These are phyloP conservation scores for Mythimna albipuncta DNA, from an alignment of 2,888 invertebrate genomes.

Conservation along the genomic window DNA sequence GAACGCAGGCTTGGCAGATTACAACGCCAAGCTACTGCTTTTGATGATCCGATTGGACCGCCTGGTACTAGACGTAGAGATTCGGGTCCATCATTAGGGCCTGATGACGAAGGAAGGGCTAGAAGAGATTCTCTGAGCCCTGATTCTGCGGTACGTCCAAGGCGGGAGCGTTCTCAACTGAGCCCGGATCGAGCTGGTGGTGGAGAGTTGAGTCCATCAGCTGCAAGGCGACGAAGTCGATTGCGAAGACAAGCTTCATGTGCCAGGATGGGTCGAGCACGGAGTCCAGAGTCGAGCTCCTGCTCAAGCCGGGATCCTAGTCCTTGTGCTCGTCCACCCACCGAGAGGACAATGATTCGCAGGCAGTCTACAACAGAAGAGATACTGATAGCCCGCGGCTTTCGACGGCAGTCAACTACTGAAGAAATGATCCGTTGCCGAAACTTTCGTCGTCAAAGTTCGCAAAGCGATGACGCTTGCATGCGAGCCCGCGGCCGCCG, in stretches of 20 bases:
- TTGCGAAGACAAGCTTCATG: constrained; percentile 95
- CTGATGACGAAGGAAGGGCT: constrained; percentile 95
- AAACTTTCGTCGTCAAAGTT: constrained; percentile 97
- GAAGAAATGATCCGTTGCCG: constrained; percentile 98
- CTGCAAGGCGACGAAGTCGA: constrained; percentile 92
- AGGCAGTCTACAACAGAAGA: constrained; percentile 98
- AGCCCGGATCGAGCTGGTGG: constrained; percentile 96
- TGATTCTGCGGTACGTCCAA: constrained; percentile 95
- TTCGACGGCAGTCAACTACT: constrained; percentile 96
- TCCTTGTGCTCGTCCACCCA: constrained; percentile 92
- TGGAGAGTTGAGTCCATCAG: constrained; percentile 94
- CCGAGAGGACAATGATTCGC: constrained; percentile 93
- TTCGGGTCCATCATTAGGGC: constrained; percentile 96
- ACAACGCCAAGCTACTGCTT: constrained; percentile 96
- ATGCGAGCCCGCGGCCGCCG: constrained; percentile 93
- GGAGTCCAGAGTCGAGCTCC: constrained; percentile 94
- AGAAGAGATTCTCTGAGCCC: constrained; percentile 97
- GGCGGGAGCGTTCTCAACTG: constrained; percentile 94
- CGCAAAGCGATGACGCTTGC: constrained; percentile 96
- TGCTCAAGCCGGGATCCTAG: constrained; percentile 96
- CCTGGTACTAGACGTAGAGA: constrained; percentile 93
- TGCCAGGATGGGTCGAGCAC: constrained; percentile 90
- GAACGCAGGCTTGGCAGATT: constrained; percentile 93
- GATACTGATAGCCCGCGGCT: constrained; percentile 97
- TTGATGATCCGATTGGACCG: constrained; percentile 95